Base-by-base conservation (phyloP, 2,113 vertebrate species). In the Dromas ardeola region DNA sequence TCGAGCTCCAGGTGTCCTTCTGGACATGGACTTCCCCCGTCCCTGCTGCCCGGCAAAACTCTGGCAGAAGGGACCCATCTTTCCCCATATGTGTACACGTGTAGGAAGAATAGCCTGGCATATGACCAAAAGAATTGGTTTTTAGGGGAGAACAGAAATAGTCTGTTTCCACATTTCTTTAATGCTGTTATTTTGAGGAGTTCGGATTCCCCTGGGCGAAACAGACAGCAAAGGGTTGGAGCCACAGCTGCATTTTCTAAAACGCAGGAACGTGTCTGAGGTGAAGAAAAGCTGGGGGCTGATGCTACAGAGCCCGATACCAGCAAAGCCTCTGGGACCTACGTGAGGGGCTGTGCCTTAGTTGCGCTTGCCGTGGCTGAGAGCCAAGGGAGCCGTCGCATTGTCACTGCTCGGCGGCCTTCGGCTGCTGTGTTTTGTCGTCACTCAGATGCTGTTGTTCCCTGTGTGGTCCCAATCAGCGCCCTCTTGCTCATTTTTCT, bases 51-150 rank as follows among this genome's bases (percentile, higher is more conserved):
- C 0, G 1, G 32, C 36, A 47, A 30, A 58, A 9, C 47, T 62
- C 20, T 79, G 1, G 0, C n/a, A 40, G 40, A 56, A 61, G 40
- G 11, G 7, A n/a, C 13, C 19, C 13, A 2, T 58, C 62, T 90
- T 90, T 17, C 15, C 8, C 22, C 15, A 2, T 16, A 10, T 0
- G 0, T 47, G 17, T 30, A 15, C 32, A 3, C 3, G 1, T 15
- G 8, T 18, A 43, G 22, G 26, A 86, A 50, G 29, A 76, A 29
- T 45, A 76, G 16, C 17, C 43, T 15, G 1, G 26, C 36, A 6
- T 50, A 13, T 40, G 16, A 67, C n/a, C 30, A 23, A 13, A 79
- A 55, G 6, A 81, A 34, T 69, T 67, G 17, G 30, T 23, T 9
- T 21, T 56, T 15, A 1, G 25, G 10, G 7, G 27, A 15, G 14